phyloP scores from a whole-genome alignment of 1,140 invertebrate species.

The Bradysia coprophila region DNA sequence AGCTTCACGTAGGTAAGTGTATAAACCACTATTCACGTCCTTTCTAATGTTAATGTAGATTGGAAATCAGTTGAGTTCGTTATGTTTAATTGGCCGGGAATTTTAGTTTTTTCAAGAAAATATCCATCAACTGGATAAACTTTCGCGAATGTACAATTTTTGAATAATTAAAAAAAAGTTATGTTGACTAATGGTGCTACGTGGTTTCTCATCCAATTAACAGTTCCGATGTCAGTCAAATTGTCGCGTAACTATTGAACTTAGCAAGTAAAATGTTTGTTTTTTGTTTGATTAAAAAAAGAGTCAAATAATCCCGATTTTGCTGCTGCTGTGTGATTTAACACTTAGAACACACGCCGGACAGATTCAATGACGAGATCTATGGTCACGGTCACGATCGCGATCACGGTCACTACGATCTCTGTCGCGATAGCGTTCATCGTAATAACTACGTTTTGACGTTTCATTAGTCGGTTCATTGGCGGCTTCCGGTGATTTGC shows the following conservation, averaged over 20 bases:
- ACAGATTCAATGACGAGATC: conserved; percentile 40
- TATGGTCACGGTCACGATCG: conserved; percentile 41
- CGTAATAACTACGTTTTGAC: conserved; percentile 51
- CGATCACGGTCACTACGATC: conserved; percentile 42
- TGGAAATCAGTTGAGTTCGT: neutral
- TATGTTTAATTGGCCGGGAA: no score
- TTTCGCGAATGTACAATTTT: no score
- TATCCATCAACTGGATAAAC: no score
- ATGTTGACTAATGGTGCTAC: neutral
- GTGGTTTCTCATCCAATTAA: no score
- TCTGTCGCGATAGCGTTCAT: conserved; percentile 58
- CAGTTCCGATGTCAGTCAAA: no score
- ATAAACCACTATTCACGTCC: neutral
- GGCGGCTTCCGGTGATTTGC: conserved; percentile 33
- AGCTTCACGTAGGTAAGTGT: neutral
- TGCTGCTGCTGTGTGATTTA: neutral
- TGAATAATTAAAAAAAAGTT: neutral
- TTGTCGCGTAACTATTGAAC: no score
- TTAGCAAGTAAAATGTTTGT: neutral
- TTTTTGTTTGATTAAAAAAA: neutral
- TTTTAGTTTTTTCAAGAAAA: neutral
- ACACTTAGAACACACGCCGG: neutral
- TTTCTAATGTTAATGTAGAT: neutral
- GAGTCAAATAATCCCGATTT: neutral
- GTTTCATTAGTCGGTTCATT: conserved; percentile 28